These are phyloP conservation scores for Hermatobates lingyangjiaoensis DNA, from an alignment of 1,140 invertebrate genomes.

Conservation along the genomic window DNA sequence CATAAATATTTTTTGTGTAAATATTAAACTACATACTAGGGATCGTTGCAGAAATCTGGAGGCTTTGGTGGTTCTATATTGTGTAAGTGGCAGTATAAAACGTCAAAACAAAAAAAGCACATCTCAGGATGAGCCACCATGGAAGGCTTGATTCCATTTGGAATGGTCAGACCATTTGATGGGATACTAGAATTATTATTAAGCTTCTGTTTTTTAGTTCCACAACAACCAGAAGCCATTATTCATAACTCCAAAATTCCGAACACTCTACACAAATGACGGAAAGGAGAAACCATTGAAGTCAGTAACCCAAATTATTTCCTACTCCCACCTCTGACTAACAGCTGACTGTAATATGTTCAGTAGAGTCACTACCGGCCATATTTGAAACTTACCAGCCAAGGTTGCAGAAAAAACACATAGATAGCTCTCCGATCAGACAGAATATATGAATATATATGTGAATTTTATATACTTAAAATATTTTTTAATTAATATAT, in stretches of 20 bases:
- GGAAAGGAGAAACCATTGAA: too few relatives aligned
- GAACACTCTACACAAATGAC: too few relatives aligned
- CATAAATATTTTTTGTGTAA: not conserved
- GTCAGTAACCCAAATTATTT: too few relatives aligned
- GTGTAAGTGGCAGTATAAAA: slow-evolving; percentile 82
- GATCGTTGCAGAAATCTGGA: slow-evolving; percentile 81
- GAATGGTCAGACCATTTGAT: slow-evolving; percentile 28
- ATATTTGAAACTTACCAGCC: too few relatives aligned
- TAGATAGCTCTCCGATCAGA: too few relatives aligned
- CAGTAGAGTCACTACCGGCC: too few relatives aligned
- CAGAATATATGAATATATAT: too few relatives aligned
- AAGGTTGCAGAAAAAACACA: too few relatives aligned
- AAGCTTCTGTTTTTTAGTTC: slow-evolving; percentile 72
- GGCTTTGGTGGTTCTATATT: slow-evolving; percentile 74
- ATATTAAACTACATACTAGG: slow-evolving; percentile 58
- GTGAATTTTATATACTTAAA: too few relatives aligned
- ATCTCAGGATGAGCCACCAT: slow-evolving; percentile 79
- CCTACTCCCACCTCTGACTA: too few relatives aligned
- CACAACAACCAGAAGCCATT: slow-evolving; percentile 75
- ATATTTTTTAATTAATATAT: too few relatives aligned
- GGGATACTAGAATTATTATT: slow-evolving; percentile 43
- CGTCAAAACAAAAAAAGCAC: slow-evolving; percentile 97
- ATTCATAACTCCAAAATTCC: slow-evolving; percentile 10
- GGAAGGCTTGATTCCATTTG: slow-evolving; percentile 34
- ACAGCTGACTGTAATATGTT: too few relatives aligned